Conservation (phyloP, 2,797 vertebrate species). For the Trachops cirrhosus region DNA sequence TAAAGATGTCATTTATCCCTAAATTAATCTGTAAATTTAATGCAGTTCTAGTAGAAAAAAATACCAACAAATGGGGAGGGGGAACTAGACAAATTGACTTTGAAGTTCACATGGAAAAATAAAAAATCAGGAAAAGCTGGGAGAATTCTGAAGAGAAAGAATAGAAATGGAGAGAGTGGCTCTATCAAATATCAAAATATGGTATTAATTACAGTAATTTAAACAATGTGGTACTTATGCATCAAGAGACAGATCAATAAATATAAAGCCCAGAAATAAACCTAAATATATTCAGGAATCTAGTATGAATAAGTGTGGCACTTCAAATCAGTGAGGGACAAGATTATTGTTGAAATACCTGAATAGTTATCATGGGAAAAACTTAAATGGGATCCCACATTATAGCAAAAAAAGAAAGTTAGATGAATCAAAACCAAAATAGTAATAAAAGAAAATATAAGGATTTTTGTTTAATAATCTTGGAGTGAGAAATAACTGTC, state of each 20-base stretch:
- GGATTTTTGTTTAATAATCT: conserved; percentile 52
- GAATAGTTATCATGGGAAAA: background rate
- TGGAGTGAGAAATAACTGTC: conserved; percentile 15
- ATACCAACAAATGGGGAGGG: background rate
- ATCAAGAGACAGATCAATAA: background rate
- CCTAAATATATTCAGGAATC: conserved; percentile 1
- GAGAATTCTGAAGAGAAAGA: background rate
- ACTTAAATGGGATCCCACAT: background rate
- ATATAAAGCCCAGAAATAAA: conserved; percentile 11
- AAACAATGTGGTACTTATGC: background rate
- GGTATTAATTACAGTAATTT: background rate
- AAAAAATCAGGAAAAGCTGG: background rate
- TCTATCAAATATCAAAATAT: background rate
- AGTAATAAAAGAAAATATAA: conserved; percentile 29
- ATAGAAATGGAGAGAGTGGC: background rate
- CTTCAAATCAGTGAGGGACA: conserved; percentile 16
- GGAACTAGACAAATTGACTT: background rate
- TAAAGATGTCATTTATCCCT: conserved; percentile 17
- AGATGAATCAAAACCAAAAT: conserved; percentile 30
- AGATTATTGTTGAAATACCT: conserved; percentile 14
- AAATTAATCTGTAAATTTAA: conserved; percentile 40
- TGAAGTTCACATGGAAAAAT: conserved; percentile 44
- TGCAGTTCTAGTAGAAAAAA: background rate
- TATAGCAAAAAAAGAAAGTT: background rate
- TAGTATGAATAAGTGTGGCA: background rate